phyloP scores from a whole-genome alignment of 2,797 vertebrate genomes.

The Lutjanus argentimaculatus region DNA sequence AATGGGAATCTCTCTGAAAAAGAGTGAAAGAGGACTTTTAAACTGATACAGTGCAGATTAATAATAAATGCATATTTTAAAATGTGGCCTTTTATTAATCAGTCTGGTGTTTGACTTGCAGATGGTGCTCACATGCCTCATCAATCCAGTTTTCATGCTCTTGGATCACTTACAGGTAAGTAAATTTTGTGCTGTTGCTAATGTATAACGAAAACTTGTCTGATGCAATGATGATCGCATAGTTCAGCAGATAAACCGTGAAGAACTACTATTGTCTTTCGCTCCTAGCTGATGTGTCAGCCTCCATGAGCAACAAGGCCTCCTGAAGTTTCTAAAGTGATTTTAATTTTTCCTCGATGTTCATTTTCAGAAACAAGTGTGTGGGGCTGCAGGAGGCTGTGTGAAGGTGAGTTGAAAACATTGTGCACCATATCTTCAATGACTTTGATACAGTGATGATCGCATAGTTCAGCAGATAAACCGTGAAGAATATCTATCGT shows the following conservation, averaged over 20 bases:
- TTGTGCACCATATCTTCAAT: fast-evolving
- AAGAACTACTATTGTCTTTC: conserved; percentile 78
- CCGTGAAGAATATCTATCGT: conserved; percentile 73
- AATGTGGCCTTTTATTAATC: fast-evolving
- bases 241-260: conserved; percentile 82
- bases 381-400: fast-evolving
- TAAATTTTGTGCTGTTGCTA: fast-evolving
- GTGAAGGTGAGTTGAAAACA: conserved; percentile 36
- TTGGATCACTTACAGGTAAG: conserved; percentile 15
- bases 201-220: fast-evolving
- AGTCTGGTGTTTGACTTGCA: conserved; percentile 3
- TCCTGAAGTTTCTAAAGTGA: fast-evolving
- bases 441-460: conserved; percentile 86
- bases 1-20: conserved; percentile 99
- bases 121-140: neutral
- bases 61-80: fast-evolving
- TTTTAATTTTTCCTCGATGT: fast-evolving
- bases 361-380: neutral
- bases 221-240: conserved; percentile 83
- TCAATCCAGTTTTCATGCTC: fast-evolving
- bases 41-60: conserved; percentile 88
- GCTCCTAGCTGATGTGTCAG: conserved; percentile 80
- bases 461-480: conserved; percentile 91
- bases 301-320: fast-evolving
- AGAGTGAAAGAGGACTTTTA: conserved; percentile 86